Evolutionary conservation across 2,113 vertebrate species (phyloP).

Genomic region (Xyliphius kryptos): DNA sequence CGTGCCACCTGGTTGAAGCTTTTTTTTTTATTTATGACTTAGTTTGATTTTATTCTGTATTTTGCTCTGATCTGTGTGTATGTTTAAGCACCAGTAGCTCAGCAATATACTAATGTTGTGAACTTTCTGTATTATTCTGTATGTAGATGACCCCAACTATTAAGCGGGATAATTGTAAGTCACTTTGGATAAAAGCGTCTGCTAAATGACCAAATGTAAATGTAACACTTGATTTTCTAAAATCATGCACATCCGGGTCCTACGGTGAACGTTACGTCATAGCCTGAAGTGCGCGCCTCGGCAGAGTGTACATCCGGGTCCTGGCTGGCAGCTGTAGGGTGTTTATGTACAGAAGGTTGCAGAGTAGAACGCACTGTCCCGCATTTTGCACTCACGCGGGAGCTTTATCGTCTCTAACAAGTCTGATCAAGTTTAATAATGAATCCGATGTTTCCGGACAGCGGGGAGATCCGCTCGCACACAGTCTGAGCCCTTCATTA

Average conservation of each 20-base stretch:
- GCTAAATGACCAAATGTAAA: too few species aligned
- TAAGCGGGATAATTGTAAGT: too few species aligned
- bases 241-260: slow-evolving; percentile 2
- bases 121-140: too few species aligned
- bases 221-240: not conserved
- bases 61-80: too few species aligned
- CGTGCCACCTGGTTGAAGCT: too few species aligned
- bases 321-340: slow-evolving; percentile 39
- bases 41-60: too few species aligned
- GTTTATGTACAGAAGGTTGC: slow-evolving; percentile 51
- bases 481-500: slow-evolving; percentile 41
- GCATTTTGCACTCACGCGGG: not conserved
- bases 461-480: slow-evolving; percentile 56
- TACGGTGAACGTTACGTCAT: slow-evolving; percentile 61
- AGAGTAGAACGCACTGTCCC: slow-evolving; percentile 15
- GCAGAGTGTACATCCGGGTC: slow-evolving; percentile 68
- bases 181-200: too few species aligned
- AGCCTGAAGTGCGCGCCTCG: slow-evolving; percentile 58
- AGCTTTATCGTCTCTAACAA: not conserved
- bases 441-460: slow-evolving; percentile 50
- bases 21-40: too few species aligned
- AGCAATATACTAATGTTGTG: too few species aligned
- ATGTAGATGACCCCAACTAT: too few species aligned
- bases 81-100: too few species aligned
- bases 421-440: slow-evolving; percentile 50